Base-by-base conservation (phyloP, 2,113 vertebrate genomes). In the Sander lucioperca region DNA sequence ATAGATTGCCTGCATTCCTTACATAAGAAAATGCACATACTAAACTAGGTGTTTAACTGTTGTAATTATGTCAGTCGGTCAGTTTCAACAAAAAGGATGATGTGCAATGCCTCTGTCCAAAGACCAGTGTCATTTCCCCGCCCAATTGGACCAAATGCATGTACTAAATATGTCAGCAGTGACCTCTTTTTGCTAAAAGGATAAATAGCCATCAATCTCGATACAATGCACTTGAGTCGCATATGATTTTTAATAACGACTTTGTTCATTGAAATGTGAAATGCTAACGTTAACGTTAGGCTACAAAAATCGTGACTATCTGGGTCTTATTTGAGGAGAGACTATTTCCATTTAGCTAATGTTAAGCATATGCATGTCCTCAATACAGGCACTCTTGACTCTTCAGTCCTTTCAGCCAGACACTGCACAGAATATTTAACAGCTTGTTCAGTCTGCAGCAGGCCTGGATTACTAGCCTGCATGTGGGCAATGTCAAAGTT, bases 401-500 rank as follows among this genome's bases (percentile, higher is more conserved):
- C 21, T 33, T 63, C 1, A 0, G 33, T 66, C 4, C 2, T 50
- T 75, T 59, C 5, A 18, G 2, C 14, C 9, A 59, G 21, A 76
- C 80, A 65, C 2, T 2, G 50, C 27, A 67, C 6, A 50, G 2
- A n/a, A 14, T 54, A 25, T 71, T 19, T 21, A 36, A 64, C 14
- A 74, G 58, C 19, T 47, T 14, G 39, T 3, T 72, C 33, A 50
- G 51, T 45, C 36, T 67, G 71, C 74, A 84, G 78, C 53, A 82
- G 89, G 89, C 85, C 90, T 68, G 33, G 16, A 47, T 7, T 27
- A 67, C 69, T 54, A 84, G 80, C 86, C 62, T 83, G 86, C 91
- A 90, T 88, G 84, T 86, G 86, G 76, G 74, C 89, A 92, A 94
- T 93, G 93, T 92, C 93, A 94, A 91, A 93, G 86, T 92, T 93